Evolutionary conservation across 2,113 vertebrate genomes (phyloP).

Genomic region (Otocyon megalotis): DNA sequence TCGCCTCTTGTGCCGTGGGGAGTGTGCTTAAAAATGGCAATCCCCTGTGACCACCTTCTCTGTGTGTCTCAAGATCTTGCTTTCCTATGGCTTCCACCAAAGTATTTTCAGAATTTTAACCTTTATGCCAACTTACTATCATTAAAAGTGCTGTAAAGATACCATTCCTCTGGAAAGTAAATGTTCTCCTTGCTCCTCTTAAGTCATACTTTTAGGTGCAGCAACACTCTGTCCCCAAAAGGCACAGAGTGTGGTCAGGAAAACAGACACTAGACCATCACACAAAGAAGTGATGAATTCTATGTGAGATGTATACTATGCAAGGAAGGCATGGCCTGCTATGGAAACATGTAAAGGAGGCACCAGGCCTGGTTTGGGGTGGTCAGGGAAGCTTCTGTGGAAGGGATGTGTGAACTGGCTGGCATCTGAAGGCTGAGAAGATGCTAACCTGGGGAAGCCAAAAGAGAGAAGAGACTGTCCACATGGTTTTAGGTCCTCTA

Average conservation of each 20-base stretch:
- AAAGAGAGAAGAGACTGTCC: not conserved
- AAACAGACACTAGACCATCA: not conserved
- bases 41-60: not conserved
- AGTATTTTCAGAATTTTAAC: not conserved
- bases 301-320: fast-evolving
- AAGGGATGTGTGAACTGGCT: not conserved
- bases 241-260: not conserved
- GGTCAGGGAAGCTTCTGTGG: not conserved
- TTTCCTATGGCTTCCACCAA: not conserved
- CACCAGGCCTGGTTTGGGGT: no score
- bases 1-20: not conserved
- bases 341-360: not conserved
- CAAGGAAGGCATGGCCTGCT: not conserved
- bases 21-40: not conserved
- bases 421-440: not conserved
- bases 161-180: not conserved
- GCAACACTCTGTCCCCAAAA: not conserved
- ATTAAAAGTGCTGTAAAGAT: not conserved
- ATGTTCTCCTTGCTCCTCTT: not conserved
- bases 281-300: fast-evolving
- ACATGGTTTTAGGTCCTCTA: not conserved
- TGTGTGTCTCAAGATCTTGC: not conserved
- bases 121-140: not conserved
- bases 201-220: not conserved
- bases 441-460: not conserved